Evolutionary conservation across 2,113 vertebrate species (phyloP), one percentile per base, ranked within the genome.

Genomic region (Apodemus sylvaticus): DNA sequence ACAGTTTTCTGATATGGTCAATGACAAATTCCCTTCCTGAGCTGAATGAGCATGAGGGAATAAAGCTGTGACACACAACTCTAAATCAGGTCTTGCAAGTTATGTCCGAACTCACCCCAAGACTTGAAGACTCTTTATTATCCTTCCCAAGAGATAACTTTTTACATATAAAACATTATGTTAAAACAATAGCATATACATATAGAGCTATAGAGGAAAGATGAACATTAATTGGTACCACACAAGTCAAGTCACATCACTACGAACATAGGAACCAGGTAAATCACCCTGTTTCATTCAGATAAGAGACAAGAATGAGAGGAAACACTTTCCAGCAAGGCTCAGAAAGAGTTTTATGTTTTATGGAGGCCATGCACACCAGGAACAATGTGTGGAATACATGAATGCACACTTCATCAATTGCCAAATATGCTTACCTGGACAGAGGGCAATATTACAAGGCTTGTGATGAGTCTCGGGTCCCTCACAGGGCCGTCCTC

Each of bases 371-470:
- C 17, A 14, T 2, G 1, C 19, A 58, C 13, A 71, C 1, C 22
- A 68, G 8, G 13, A 10, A n/a, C 2, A n/a, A 71, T 7, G 78
- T 2, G 76, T 14, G 20, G 26, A 70, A 12, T 45, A 74, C 34
- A 86, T 11, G 60, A 82, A 86, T 31, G 31, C 14, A 79, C 88
- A 85, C 26, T 42, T 88, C 77, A 96, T 86, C 34, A 97, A 92
- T 96, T 95, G 48, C 76, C 66, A 9, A 91, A 95, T 48, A 58
- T 42, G 94, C 98, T 98, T 98, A 99, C 99, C 99, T 98, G 99
- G 99, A 96, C 99, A 99, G 90, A 99, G 99, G 96, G 99, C 99
- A 98, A 99, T 99, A 99, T 99, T 99, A 99, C 99, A 99, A 98
- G 99, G 99, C 98, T 99, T 99, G 98, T 99, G 99, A 98, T 99